phyloP scores from a whole-genome alignment of 1,140 invertebrate genomes.

The Brachionus sp. region DNA sequence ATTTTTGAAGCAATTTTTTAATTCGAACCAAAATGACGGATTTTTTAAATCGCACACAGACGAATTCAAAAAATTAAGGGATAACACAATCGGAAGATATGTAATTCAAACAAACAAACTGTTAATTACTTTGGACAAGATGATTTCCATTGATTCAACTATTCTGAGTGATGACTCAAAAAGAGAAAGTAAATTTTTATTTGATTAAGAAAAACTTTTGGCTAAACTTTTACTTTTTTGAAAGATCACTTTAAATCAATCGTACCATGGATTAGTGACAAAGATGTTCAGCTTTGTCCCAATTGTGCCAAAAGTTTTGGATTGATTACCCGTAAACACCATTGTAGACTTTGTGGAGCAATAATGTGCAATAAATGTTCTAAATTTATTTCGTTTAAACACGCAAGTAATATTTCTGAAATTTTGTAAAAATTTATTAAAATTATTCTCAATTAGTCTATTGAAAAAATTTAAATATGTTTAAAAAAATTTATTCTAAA shows the following conservation, averaged over 20 bases:
- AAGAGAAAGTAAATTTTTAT: conserved; percentile 63
- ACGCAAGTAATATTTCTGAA: conserved; percentile 70
- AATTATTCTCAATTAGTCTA: background rate
- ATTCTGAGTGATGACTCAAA: background rate
- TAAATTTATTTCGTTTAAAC: conserved; percentile 74
- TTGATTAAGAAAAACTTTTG: conserved; percentile 71
- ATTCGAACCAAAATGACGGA: conserved; percentile 5
- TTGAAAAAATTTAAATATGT: too few species aligned
- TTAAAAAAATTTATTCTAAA: too few species aligned
- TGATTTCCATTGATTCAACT: conserved; percentile 67
- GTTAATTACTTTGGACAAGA: conserved; percentile 84
- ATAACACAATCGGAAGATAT: conserved; percentile 74
- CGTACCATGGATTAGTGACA: conserved; percentile 88
- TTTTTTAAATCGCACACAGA: conserved; percentile 65
- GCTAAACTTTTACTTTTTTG: background rate
- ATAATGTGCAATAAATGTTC: conserved; percentile 93
- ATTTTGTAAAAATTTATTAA: conserved; percentile 49
- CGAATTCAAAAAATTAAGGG: conserved; percentile 73
- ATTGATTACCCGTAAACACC: conserved; percentile 82
- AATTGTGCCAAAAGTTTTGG: conserved; percentile 83
- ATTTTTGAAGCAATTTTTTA: conserved; percentile 27
- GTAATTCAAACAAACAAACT: conserved; percentile 91
- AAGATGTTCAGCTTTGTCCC: conserved; percentile 80
- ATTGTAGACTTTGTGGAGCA: conserved; percentile 89
- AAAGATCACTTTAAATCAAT: conserved; percentile 71